phyloP scores from a whole-genome alignment of 2,113 vertebrate genomes.

The Choloepus hoffmanni region DNA sequence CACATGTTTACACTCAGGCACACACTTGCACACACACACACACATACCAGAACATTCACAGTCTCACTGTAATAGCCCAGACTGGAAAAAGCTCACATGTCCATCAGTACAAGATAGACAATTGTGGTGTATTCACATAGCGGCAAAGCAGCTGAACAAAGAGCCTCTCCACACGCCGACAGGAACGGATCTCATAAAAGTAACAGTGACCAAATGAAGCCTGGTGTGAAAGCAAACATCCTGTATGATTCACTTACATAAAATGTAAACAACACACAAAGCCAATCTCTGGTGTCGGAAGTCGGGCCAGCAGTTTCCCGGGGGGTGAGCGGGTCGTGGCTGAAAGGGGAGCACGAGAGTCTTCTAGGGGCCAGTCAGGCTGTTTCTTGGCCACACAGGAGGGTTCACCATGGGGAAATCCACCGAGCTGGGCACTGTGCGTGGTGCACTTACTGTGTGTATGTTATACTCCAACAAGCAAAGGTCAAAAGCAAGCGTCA shows the following conservation, averaged over 20 bases:
- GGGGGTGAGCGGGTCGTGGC: not conserved
- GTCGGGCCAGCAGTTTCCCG: rapidly evolving
- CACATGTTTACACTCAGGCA: too few relatives aligned
- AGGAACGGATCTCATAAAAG: rapidly evolving
- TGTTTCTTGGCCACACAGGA: too few relatives aligned
- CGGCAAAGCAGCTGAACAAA: rapidly evolving
- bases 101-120: not conserved
- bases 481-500: too few relatives aligned
- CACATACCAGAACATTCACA: rapidly evolving
- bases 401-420: not conserved
- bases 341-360: rapidly evolving
- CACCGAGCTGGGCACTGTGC: too few relatives aligned
- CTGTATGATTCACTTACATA: rapidly evolving
- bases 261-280: not conserved
- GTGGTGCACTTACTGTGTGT: too few relatives aligned
- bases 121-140: rapidly evolving
- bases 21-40: too few relatives aligned
- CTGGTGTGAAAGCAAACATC: not conserved
- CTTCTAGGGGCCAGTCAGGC: not conserved
- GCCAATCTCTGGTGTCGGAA: not conserved
- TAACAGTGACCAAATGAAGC: rapidly evolving
- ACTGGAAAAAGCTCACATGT: rapidly evolving
- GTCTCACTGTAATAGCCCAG: not conserved
- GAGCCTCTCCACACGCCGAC: rapidly evolving
- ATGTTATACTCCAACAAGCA: not conserved